Evolutionary conservation across 2,888 invertebrate genomes (phyloP), one percentile per base, ranked within the genome.

Genomic region (Cantharis nigra): DNA sequence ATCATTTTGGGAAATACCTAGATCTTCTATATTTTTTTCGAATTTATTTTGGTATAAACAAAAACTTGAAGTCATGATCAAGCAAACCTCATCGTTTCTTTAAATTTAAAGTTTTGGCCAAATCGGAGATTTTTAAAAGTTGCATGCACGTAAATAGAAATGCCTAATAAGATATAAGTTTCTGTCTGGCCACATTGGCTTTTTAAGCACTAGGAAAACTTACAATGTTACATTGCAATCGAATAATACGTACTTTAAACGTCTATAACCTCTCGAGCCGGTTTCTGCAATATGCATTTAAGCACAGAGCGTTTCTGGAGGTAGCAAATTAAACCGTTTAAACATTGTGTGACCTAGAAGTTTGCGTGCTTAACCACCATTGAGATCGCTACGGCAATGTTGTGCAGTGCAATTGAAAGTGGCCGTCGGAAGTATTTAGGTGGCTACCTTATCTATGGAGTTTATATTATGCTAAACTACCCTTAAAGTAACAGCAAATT

Each of bases 401-500:
- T 76, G 79, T 80, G 81, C 81, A 85, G 85, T 83, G 86, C 87
- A 87, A 87, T 88, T 87, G 87, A 87, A 87, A 87, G 87, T 83
- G 79, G 85, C 86, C 86, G 87, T 85, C 87, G 87, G 87, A 88
- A 88, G 87, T 86, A 87, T 88, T 88, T 88, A 88, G 86, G 85
- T 49, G 49, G 84, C 80, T 80, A 83, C 85, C 87, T 88, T 88
- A 88, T 88, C 87, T 86, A 81, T 81, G 85, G 85, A 86, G 86
- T 86, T 87, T 88, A 88, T 88, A 88, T 86, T 87, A 88, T 86
- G 87, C 86, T 88, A 88, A 89, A 88, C 88, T 88, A 87, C 87
- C 88, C 87, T 85, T 87, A 23, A 88, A 88, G 87, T 87, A 87
- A 87, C 86, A 86, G 87, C 87, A 88, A 88, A 88, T 88, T 87